phyloP scores from a whole-genome alignment of 2,113 vertebrate genomes.

The Oceanodroma tethys region DNA sequence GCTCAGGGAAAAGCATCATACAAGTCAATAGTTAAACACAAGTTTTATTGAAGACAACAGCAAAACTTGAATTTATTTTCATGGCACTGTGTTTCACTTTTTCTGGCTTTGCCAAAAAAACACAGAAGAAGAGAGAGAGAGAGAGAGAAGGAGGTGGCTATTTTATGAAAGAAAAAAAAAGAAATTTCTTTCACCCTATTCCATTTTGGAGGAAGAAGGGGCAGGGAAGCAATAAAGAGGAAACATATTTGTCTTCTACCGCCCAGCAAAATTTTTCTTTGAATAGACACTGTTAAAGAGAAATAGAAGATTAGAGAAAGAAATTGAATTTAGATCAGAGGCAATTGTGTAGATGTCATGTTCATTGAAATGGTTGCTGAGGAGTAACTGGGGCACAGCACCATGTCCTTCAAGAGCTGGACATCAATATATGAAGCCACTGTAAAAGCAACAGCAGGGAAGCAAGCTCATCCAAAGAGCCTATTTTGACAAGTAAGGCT shows the following conservation, averaged over 20 bases:
- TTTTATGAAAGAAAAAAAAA: not conserved
- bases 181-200: not conserved
- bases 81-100: not conserved
- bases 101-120: not conserved
- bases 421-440: not conserved
- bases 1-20: not conserved
- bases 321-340: not conserved
- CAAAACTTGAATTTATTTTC: not conserved
- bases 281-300: not conserved
- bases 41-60: not conserved
- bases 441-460: not conserved
- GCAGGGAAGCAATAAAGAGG: not conserved
- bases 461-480: not conserved
- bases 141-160: rapidly evolving
- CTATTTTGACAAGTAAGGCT: not conserved
- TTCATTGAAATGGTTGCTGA: not conserved
- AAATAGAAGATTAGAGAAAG: not conserved
- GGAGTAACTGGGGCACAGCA: not conserved
- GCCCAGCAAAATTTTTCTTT: not conserved
- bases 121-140: not conserved
- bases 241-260: not conserved
- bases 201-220: not conserved
- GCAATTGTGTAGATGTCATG: not conserved
- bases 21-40: not conserved
- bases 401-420: not conserved